phyloP scores from a whole-genome alignment of 2,888 invertebrate genomes.

The Callyntrura sp. region DNA sequence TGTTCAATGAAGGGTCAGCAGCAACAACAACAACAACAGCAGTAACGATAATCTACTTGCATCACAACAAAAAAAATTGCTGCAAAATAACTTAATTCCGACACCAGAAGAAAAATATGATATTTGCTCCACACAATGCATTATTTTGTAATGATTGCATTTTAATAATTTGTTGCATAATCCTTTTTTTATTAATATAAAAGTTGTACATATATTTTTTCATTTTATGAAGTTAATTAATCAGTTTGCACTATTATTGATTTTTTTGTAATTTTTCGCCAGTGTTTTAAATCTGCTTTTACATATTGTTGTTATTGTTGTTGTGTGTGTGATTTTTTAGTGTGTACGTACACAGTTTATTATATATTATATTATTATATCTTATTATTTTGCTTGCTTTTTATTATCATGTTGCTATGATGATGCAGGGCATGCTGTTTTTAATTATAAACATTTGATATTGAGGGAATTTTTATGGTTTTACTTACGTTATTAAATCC shows the following conservation, averaged over 20 bases:
- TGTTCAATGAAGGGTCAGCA: background rate
- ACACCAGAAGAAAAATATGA: background rate
- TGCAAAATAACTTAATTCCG: background rate
- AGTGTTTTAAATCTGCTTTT: constrained; percentile 20
- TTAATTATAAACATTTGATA: constrained; percentile 31
- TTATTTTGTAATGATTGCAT: background rate
- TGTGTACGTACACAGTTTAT: background rate
- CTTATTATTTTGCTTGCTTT: constrained; percentile 28
- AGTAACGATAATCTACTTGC: no score
- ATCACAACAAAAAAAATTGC: background rate
- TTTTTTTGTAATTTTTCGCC: constrained; percentile 37
- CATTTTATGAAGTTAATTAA: background rate
- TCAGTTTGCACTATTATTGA: background rate
- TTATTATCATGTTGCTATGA: background rate
- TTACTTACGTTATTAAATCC: constrained; percentile 22
- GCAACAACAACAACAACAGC: background rate
- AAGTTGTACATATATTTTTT: constrained; percentile 5
- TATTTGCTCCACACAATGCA: background rate
- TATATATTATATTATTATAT: constrained; percentile 12
- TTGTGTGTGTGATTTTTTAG: background rate
- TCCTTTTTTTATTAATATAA: background rate
- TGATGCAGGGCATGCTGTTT: background rate
- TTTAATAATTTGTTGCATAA: background rate
- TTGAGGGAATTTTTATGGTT: constrained; percentile 7
- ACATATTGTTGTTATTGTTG: constrained; percentile 5